These are phyloP conservation scores for Chitala chitala DNA, from an alignment of 2,113 vertebrate species.

Conservation along the genomic window DNA sequence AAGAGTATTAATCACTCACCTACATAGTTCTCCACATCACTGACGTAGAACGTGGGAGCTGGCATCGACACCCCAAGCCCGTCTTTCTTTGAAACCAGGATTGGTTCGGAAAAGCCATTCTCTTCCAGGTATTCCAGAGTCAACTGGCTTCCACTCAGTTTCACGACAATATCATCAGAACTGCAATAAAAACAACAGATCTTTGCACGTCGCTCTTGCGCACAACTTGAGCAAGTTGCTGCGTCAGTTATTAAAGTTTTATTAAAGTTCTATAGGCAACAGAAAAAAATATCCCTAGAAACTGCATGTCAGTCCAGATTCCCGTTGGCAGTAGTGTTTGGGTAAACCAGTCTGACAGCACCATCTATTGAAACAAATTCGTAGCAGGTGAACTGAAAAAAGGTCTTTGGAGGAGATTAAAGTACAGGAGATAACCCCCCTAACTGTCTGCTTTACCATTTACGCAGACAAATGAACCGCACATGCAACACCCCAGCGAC, in stretches of 20 bases:
- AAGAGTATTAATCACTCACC: conserved; percentile 63
- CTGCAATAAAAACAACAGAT: conserved; percentile 51
- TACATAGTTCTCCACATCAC: conserved; percentile 93
- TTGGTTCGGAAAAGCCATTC: conserved; percentile 86
- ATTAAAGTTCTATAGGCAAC: no score
- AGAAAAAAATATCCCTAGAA: no score
- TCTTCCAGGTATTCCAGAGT: conserved; percentile 85
- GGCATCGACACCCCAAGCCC: conserved; percentile 85
- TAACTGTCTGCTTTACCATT: no score
- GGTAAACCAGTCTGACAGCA: conserved; percentile 5
- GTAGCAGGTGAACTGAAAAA: no score
- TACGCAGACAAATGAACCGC: no score
- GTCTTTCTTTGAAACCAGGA: conserved; percentile 88
- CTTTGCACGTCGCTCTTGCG: neutral
- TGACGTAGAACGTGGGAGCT: conserved; percentile 91
- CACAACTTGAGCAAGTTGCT: neutral
- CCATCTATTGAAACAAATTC: conserved; percentile 38
- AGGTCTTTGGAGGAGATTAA: no score
- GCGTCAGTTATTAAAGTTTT: no score
- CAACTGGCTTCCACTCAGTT: conserved; percentile 80
- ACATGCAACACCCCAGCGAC: no score
- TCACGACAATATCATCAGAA: conserved; percentile 86
- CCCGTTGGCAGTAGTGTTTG: neutral
- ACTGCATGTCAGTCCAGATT: no score
- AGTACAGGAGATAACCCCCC: no score